These are phyloP conservation scores for Hyposmocoma kahamanoa DNA, from an alignment of 1,140 invertebrate genomes.

Conservation along the genomic window DNA sequence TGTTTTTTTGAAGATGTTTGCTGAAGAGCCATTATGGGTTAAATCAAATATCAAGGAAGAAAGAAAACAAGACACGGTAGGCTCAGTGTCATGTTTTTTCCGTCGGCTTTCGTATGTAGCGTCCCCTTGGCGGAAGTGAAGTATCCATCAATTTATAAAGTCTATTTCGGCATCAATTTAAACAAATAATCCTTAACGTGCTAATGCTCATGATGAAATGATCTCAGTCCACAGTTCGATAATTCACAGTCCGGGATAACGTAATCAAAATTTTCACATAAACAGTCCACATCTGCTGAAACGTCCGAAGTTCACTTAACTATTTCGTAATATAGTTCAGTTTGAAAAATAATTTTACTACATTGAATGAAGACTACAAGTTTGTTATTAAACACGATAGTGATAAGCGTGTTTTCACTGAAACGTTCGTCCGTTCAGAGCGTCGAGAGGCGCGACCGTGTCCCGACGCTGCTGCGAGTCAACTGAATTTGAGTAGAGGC, in stretches of 20 bases:
- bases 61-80: constrained; percentile 62
- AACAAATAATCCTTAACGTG: constrained; percentile 46
- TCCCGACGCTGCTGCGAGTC: constrained; percentile 56
- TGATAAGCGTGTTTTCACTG: constrained; percentile 58
- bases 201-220: constrained; percentile 38
- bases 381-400: constrained; percentile 38
- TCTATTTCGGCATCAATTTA: constrained; percentile 52
- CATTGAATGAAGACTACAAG: constrained; percentile 9
- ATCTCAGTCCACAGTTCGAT: constrained; percentile 33
- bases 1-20: constrained; percentile 39
- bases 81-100: constrained; percentile 72
- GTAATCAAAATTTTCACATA: constrained; percentile 41
- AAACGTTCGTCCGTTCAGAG: constrained; percentile 46
- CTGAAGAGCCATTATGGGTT: constrained; percentile 53
- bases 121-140: constrained; percentile 63
- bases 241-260: constrained; percentile 22
- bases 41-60: constrained; percentile 70
- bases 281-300: constrained; percentile 28
- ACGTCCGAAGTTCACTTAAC: constrained; percentile 10
- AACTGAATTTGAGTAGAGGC: constrained; percentile 60
- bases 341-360: not conserved
- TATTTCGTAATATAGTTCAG: not conserved
- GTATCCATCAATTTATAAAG: constrained; percentile 70
- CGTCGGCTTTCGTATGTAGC: constrained; percentile 59
- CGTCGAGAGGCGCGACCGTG: constrained; percentile 60